Percentiles rank a stretch among this genome's conserved stretches.
Evolutionary conservation across 2,113 vertebrate genomes (phyloP).

Genomic region (Thomomys bottae): DNA sequence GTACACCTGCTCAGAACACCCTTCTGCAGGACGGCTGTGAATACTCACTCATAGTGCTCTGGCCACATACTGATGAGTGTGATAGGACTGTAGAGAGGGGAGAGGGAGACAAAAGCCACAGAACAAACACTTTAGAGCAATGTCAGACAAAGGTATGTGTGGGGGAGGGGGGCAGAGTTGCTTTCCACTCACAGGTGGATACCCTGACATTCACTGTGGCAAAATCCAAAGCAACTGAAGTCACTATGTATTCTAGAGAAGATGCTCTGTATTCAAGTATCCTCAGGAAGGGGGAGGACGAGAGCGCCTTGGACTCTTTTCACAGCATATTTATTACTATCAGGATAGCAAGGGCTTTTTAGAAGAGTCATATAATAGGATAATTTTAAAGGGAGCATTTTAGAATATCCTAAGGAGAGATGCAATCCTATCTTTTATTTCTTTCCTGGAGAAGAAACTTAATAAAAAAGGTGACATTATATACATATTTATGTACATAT

Average conservation of each 20-base stretch:
- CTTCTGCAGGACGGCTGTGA: constrained; percentile 26
- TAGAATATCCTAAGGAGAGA: background rate
- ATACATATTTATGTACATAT: background rate
- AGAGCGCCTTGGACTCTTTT: background rate
- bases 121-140: constrained; percentile 80
- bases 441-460: constrained; percentile 6
- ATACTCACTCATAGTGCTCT: constrained; percentile 99
- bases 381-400: background rate
- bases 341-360: background rate
- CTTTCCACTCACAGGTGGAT: background rate
- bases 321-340: background rate
- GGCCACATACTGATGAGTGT: constrained; percentile 99
- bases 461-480: background rate
- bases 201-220: background rate
- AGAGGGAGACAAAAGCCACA: constrained; percentile 80
- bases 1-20: constrained; percentile 10
- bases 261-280: background rate
- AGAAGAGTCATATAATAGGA: background rate
- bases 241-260: background rate
- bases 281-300: background rate
- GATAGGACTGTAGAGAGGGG: constrained; percentile 93
- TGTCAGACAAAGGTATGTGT: constrained; percentile 49
- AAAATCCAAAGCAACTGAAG: constrained; percentile 66
- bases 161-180: background rate
- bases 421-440: background rate